Base-by-base conservation (phyloP, 2,888 invertebrate genomes). In the Drepana falcataria region DNA sequence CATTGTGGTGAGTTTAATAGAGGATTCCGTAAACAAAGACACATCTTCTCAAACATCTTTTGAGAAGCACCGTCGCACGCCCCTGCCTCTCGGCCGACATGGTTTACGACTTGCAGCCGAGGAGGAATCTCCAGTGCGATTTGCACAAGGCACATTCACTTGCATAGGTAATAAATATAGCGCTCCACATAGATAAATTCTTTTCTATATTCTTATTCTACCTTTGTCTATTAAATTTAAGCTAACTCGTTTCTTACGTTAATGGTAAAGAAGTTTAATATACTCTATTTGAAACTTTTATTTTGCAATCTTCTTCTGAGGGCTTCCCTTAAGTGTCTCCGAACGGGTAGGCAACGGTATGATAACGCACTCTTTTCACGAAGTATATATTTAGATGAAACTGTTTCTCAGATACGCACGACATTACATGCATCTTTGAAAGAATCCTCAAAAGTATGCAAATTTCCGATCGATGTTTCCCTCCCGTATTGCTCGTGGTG, bases 101-200 rank as follows among this genome's bases (percentile, higher is more conserved):
- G 70, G 69, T 83, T 82, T 83, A 83, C 76, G 76, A 75, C 71
- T 62, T 72, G 69, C 75, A 73, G 69, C 67, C 72, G 70, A 63
- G 68, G 58, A 74, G 75, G 71, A 78, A 79, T 77, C 72, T 73
- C 73, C 72, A 65, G 72, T 75, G 75, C 69, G 77, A 79, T 79
- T 76, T 76, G 74, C 69, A 60, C 68, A 63, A 68, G 73, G 71
- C 68, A 72, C 72, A 74, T 76, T 78, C 71, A 69, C 69, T 66
- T 73, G 68, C 72, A 69, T 68, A 57, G 67, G 73, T 73, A 69
- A 76, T 78, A 79, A 78, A 81, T 72, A 75, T 70, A 52, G 57
- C 59, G 61, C 55, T 56, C 53, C 56, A 65, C 57, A 57, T 53
- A 49, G 59, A 62, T 61, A 64, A 57, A 59, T 59, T 57, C 21